Conservation (phyloP, 1,140 invertebrate genomes). For the Pseudomyrmex concolor region DNA sequence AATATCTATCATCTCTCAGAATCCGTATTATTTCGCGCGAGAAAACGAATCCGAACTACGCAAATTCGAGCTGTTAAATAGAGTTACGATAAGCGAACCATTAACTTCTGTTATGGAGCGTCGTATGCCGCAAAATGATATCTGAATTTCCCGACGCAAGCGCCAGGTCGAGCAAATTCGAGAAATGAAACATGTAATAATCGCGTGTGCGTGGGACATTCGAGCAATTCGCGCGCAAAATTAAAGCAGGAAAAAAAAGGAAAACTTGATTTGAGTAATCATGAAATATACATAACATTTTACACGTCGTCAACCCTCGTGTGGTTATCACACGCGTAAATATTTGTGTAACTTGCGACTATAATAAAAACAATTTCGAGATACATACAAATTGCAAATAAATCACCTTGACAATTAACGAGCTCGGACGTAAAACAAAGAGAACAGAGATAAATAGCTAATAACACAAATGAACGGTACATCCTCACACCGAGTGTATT, state of each 20-base stretch:
- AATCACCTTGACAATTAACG: conserved; percentile 35
- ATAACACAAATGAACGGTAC: conserved; percentile 6
- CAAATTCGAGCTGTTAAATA: conserved; percentile 56
- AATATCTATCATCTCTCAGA: not conserved
- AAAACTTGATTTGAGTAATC: conserved; percentile 26
- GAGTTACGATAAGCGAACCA: conserved; percentile 66
- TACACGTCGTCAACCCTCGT: not conserved
- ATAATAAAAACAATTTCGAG: conserved; percentile 23
- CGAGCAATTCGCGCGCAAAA: conserved; percentile 14
- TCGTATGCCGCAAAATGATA: conserved; percentile 31
- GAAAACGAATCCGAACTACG: conserved; percentile 9
- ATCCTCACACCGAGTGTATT: not conserved
- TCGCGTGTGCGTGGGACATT: not conserved
- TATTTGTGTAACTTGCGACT: conserved; percentile 11
- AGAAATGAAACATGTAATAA: conserved; percentile 15
- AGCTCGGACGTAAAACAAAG: not conserved
- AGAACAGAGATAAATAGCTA: conserved; percentile 11
- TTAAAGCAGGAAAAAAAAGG: not conserved
- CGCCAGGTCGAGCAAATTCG: conserved; percentile 17
- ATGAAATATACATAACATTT: conserved; percentile 11
- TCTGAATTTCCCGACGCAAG: conserved; percentile 24
- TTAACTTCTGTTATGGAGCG: conserved; percentile 66
- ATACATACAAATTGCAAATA: conserved; percentile 40
- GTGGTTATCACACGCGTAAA: conserved; percentile 2
- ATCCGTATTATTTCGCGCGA: conserved; percentile 17